Evolutionary conservation across 2,113 vertebrate species (phyloP).

Genomic region (Rhombomys opimus): DNA sequence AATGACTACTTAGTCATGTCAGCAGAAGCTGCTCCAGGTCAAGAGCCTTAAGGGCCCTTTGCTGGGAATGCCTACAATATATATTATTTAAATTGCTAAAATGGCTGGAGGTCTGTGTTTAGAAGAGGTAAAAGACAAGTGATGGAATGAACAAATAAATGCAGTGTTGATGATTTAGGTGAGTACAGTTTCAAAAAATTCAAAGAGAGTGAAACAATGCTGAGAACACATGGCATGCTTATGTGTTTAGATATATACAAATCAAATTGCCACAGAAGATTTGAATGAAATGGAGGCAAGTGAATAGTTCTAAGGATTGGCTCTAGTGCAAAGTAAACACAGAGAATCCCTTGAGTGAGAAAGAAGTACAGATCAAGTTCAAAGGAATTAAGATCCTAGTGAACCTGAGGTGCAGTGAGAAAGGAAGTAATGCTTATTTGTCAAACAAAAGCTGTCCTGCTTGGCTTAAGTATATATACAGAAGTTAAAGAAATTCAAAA

Average conservation of each 20-base stretch:
- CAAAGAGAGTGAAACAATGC: not conserved
- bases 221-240: not conserved
- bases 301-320: not conserved
- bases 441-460: not conserved
- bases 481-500: not conserved
- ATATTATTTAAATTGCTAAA: conserved; percentile 27
- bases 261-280: not conserved
- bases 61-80: too few relatives aligned
- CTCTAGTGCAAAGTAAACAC: not conserved
- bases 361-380: not conserved
- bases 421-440: not conserved
- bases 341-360: not conserved
- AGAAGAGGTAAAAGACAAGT: not conserved
- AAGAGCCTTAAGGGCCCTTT: too few relatives aligned
- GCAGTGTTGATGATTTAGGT: not conserved
- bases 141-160: not conserved
- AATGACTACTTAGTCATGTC: too few relatives aligned
- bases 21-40: too few relatives aligned
- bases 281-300: not conserved
- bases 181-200: not conserved
- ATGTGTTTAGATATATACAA: not conserved
- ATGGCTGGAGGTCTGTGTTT: not conserved
- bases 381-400: not conserved
- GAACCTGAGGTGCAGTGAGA: not conserved
- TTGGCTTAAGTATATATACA: not conserved